phyloP scores from a whole-genome alignment of 2,888 invertebrate genomes.

The Magallana nippona region DNA sequence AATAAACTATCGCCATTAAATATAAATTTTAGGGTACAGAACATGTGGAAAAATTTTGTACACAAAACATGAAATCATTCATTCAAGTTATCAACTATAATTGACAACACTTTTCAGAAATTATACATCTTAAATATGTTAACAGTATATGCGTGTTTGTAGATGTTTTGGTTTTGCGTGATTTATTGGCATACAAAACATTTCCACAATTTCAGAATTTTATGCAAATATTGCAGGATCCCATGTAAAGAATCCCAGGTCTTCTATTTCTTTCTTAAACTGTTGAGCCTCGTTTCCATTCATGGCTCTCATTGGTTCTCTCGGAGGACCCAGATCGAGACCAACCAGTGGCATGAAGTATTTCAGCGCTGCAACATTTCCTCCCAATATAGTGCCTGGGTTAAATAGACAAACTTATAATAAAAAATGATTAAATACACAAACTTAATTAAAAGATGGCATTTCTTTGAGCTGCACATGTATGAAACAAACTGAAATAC shows the following conservation, averaged over 20 bases:
- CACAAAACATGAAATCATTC: too few species aligned
- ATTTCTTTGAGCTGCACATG: too few species aligned
- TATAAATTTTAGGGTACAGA: too few species aligned
- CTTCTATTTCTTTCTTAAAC: conserved; percentile 54
- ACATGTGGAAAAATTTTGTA: too few species aligned
- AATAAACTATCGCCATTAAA: too few species aligned
- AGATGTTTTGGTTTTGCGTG: too few species aligned
- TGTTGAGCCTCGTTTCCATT: conserved; percentile 52
- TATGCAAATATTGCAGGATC: conserved; percentile 20
- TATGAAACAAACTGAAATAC: too few species aligned
- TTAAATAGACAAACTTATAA: conserved; percentile 17
- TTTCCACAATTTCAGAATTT: background rate
- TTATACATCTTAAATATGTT: too few species aligned
- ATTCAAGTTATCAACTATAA: too few species aligned
- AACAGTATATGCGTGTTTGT: too few species aligned
- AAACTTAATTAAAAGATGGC: background rate
- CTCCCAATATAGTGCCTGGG: conserved; percentile 59
- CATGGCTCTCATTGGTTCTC: conserved; percentile 62
- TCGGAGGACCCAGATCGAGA: conserved; percentile 64
- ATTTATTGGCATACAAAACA: background rate
- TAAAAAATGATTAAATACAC: background rate
- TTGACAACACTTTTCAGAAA: too few species aligned
- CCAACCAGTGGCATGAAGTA: conserved; percentile 62
- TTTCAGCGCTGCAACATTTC: conserved; percentile 63
- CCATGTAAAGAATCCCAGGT: conserved; percentile 67